These are phyloP conservation scores for Coturnix japonica DNA, from an alignment of 2,113 vertebrate species.

Conservation along the genomic window DNA sequence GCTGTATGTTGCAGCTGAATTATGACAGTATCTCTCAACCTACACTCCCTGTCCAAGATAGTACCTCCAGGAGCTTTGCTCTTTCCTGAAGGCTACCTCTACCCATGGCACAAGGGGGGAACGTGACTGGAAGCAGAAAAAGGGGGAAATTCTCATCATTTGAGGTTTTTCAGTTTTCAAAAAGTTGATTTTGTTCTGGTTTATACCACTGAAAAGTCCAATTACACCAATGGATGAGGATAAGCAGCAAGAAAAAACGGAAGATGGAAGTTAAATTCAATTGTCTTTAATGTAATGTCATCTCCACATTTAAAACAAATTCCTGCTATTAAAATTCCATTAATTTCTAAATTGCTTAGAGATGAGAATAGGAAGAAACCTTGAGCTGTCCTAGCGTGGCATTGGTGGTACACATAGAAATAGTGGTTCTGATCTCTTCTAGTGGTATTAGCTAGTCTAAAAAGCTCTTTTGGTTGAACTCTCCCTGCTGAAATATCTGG, in stretches of 20 bases:
- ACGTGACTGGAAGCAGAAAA: not conserved
- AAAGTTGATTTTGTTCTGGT: not conserved
- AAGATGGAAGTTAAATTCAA: not conserved
- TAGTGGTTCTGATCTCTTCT: not conserved
- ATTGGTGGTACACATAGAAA: not conserved
- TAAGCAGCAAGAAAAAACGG: not conserved
- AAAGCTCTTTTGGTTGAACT: not conserved
- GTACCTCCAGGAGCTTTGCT: not conserved
- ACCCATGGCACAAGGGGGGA: accelerated
- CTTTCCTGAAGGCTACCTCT: not conserved
- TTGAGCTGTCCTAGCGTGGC: not conserved
- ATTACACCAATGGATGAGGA: not conserved
- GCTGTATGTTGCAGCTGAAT: accelerated
- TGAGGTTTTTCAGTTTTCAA: not conserved
- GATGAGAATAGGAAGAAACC: not conserved
- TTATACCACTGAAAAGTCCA: not conserved
- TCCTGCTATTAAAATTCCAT: slow-evolving; percentile 18
- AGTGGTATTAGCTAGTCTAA: not conserved
- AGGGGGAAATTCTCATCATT: not conserved
- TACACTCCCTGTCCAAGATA: not conserved
- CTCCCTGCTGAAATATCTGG: not conserved
- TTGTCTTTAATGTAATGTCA: not conserved
- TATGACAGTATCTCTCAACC: not conserved
- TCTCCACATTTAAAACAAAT: slow-evolving; percentile 16
- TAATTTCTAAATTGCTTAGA: slow-evolving; percentile 12